These are phyloP conservation scores for Dendrocincla tyrannina DNA, from an alignment of 2,797 vertebrate species.

Conservation along the genomic window DNA sequence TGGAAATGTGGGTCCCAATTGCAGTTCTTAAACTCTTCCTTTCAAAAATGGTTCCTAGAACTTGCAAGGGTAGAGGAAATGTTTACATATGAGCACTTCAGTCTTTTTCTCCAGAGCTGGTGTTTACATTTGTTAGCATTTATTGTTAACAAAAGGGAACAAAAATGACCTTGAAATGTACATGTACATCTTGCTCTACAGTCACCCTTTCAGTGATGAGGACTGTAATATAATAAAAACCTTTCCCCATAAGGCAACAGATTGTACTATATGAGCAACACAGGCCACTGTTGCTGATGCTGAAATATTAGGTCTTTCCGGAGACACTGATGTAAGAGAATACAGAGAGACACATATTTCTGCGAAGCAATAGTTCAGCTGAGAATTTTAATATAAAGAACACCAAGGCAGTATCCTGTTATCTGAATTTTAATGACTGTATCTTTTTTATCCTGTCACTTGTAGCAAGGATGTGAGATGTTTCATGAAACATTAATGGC, in stretches of 20 bases:
- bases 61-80: background rate
- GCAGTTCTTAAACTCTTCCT: background rate
- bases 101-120: background rate
- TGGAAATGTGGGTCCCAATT: background rate
- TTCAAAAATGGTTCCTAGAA: background rate
- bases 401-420: background rate
- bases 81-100: background rate
- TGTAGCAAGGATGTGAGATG: constrained; percentile 25
- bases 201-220: background rate
- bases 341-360: background rate
- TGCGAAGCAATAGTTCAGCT: constrained; percentile 28
- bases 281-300: background rate
- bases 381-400: constrained; percentile 22
- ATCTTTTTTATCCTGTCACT: constrained; percentile 45
- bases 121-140: background rate
- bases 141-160: background rate
- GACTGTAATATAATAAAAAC: background rate
- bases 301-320: background rate
- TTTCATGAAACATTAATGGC: constrained; percentile 63
- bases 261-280: background rate
- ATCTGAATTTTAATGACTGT: constrained; percentile 57
- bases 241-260: background rate
- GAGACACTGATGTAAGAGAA: background rate
- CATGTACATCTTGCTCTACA: background rate
- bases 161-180: background rate